A percentile compares a stretch with the other conserved stretches of the same genome.
These are phyloP conservation scores for Furnarius figulus DNA, from an alignment of 2,113 vertebrate species.

Conservation along the genomic window DNA sequence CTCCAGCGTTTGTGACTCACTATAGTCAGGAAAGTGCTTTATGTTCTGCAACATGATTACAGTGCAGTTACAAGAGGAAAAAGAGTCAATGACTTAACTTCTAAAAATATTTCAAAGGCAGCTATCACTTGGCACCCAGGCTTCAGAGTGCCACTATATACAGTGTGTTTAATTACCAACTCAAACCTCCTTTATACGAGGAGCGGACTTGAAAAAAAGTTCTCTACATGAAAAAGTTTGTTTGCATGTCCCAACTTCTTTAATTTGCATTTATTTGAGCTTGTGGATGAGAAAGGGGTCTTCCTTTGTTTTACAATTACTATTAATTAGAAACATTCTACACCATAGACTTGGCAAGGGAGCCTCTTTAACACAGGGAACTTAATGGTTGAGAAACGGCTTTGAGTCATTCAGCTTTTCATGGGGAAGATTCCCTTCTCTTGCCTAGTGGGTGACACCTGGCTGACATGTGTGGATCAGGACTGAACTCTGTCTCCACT, in stretches of 20 bases:
- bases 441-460: not conserved
- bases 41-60: not conserved
- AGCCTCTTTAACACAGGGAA: not conserved
- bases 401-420: not conserved
- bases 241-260: not conserved
- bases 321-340: not conserved
- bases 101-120: not conserved
- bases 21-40: not conserved
- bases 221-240: not conserved
- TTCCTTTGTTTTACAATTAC: not conserved
- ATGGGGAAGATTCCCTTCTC: not conserved
- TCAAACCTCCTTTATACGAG: not conserved
- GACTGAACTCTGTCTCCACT: not conserved
- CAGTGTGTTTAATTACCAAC: not conserved
- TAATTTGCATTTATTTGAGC: not conserved
- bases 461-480: not conserved
- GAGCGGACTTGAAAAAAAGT: not conserved
- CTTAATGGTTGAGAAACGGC: not conserved
- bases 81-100: not conserved
- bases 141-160: not conserved
- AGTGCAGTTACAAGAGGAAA: not conserved
- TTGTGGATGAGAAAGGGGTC: not conserved
- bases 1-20: not conserved
- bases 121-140: not conserved
- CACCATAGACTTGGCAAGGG: not conserved